A percentile compares a stretch with the other conserved stretches of the same genome.
phyloP scores from a whole-genome alignment of 2,797 vertebrate genomes.

The Lagorchestes hirsutus region DNA sequence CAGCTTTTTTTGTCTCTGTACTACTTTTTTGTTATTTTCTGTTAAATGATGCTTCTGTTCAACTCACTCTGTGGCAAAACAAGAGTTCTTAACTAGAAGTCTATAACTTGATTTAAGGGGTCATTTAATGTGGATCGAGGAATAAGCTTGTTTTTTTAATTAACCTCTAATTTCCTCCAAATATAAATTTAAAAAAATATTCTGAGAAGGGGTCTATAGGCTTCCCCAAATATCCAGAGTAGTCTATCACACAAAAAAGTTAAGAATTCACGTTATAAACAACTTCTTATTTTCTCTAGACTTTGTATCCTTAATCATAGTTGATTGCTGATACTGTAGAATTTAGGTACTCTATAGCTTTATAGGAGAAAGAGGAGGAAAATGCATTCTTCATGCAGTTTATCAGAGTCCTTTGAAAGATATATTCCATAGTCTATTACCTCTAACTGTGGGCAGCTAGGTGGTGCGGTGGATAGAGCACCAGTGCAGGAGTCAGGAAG shows the following conservation, averaged over 20 bases:
- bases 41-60: neutral
- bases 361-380: neutral
- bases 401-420: neutral
- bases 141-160: neutral
- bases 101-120: neutral
- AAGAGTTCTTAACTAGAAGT: neutral
- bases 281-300: neutral
- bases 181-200: neutral
- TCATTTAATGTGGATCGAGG: neutral
- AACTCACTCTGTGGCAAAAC: neutral
- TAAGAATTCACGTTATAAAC: neutral
- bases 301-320: neutral
- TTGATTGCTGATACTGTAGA: slow-evolving; percentile 33
- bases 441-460: neutral
- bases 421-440: neutral
- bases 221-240: neutral
- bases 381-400: neutral
- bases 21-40: neutral
- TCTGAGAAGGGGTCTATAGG: neutral
- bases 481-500: too few relatives aligned
- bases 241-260: neutral
- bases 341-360: slow-evolving; percentile 5
- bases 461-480: too few relatives aligned
- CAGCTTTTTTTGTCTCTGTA: slow-evolving; percentile 23
- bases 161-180: neutral